Percentiles rank a stretch among this genome's conserved stretches.
These are phyloP conservation scores for Octodonta nipae DNA, from an alignment of 2,888 invertebrate genomes.

Conservation along the genomic window DNA sequence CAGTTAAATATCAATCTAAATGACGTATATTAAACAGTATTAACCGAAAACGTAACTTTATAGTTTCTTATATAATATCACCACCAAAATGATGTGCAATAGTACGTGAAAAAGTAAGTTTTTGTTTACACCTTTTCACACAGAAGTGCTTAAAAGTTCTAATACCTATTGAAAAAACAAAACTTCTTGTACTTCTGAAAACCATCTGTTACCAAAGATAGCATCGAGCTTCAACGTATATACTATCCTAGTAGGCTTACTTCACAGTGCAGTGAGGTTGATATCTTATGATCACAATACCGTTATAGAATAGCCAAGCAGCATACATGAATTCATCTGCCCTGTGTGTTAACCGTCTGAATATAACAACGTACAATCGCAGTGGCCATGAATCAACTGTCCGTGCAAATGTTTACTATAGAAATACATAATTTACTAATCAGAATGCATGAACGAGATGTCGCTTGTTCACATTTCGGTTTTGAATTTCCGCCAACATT, in stretches of 20 bases:
- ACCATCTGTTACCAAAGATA: slow-evolving; percentile 28
- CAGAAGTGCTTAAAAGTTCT: not conserved
- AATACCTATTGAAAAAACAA: slow-evolving; percentile 7
- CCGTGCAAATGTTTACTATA: slow-evolving; percentile 19
- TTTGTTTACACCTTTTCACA: not conserved
- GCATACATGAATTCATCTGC: slow-evolving; percentile 24
- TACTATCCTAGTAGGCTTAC: slow-evolving; percentile 19
- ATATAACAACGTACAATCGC: slow-evolving; percentile 15
- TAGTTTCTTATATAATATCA: not conserved
- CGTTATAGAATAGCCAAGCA: slow-evolving; percentile 19
- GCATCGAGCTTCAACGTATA: slow-evolving; percentile 25
- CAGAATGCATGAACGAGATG: slow-evolving; percentile 14
- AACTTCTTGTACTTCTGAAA: slow-evolving; percentile 22
- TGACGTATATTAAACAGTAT: no score
- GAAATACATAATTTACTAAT: slow-evolving; percentile 21
- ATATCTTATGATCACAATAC: slow-evolving; percentile 26
- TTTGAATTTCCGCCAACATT: slow-evolving; percentile 14
- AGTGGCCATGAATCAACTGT: slow-evolving; percentile 20
- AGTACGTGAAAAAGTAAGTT: not conserved
- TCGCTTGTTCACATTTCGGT: slow-evolving; percentile 4
- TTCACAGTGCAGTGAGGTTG: slow-evolving; percentile 19
- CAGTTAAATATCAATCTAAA: no score
- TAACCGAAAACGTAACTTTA: no score
- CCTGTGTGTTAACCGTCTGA: slow-evolving; percentile 14
- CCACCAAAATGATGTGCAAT: not conserved